Evolutionary conservation across 2,888 invertebrate genomes (phyloP).

Genomic region (Drosophila vallismaia): DNA sequence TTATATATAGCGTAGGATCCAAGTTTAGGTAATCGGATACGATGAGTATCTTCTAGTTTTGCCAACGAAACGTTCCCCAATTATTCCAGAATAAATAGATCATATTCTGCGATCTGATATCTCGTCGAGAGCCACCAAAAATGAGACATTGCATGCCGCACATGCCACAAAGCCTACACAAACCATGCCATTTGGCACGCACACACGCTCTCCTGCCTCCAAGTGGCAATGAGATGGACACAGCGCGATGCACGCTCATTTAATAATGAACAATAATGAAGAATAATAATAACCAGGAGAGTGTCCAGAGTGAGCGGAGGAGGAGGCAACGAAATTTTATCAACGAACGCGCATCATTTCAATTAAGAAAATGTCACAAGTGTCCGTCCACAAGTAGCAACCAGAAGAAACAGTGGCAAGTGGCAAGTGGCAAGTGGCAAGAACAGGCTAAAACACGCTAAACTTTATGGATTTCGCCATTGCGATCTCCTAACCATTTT

Average conservation of each 20-base stretch:
- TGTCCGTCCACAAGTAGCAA: slow-evolving; percentile 59
- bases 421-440: slow-evolving; percentile 40
- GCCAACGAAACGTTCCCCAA: slow-evolving; percentile 3
- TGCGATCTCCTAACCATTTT: slow-evolving; percentile 31
- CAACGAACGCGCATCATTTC: slow-evolving; percentile 80
- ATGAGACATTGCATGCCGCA: slow-evolving; percentile 53
- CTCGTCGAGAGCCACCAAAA: slow-evolving; percentile 31
- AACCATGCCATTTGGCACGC: slow-evolving; percentile 32
- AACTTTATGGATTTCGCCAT: slow-evolving; percentile 40
- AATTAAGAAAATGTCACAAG: slow-evolving; percentile 80
- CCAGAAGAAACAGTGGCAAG: slow-evolving; percentile 48
- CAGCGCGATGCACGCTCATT: slow-evolving; percentile 59
- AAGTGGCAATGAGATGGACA: too few relatives aligned
- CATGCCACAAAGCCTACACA: slow-evolving; percentile 65
- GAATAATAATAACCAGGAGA: slow-evolving; percentile 73
- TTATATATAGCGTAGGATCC: not conserved
- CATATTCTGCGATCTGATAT: slow-evolving; percentile 22
- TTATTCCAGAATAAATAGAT: slow-evolving; percentile 12
- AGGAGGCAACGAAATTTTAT: slow-evolving; percentile 72
- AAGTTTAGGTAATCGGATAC: not conserved
- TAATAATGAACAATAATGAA: slow-evolving; percentile 80
- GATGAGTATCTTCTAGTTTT: not conserved
- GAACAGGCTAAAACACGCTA: slow-evolving; percentile 45
- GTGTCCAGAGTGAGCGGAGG: slow-evolving; percentile 26
- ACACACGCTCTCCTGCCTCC: slow-evolving; percentile 3